These are phyloP conservation scores for Enhydra lutris DNA, from an alignment of 2,113 vertebrate species.

Conservation along the genomic window DNA sequence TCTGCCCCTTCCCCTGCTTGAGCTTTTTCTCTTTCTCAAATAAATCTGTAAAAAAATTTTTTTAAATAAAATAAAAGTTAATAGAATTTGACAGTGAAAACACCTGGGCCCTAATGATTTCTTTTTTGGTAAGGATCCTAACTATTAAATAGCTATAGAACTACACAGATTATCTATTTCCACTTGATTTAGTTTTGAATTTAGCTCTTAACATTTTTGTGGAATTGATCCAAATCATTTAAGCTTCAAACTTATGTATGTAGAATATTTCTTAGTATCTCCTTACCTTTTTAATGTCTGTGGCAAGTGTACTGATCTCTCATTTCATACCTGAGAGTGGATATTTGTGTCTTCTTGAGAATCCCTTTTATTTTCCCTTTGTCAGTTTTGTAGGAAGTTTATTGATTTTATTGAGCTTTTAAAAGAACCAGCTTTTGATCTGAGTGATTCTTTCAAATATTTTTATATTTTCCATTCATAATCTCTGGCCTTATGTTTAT, in stretches of 20 bases:
- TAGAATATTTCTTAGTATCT: neutral
- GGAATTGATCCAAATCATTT: neutral
- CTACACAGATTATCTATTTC: neutral
- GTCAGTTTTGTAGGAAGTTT: neutral
- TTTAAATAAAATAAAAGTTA: neutral
- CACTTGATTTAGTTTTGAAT: neutral
- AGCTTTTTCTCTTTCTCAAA: neutral
- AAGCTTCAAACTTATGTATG: neutral
- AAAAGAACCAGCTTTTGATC: neutral
- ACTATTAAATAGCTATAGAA: neutral
- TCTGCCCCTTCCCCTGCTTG: neutral
- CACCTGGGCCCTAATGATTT: neutral
- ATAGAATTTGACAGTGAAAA: neutral
- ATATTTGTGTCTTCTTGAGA: neutral
- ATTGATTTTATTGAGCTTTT: neutral
- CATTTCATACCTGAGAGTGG: neutral
- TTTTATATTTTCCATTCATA: neutral
- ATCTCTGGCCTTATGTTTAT: neutral
- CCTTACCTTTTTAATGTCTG: neutral
- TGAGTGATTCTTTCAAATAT: neutral
- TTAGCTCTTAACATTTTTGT: neutral
- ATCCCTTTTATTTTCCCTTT: neutral
- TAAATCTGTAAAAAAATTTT: neutral
- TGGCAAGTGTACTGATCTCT: neutral
- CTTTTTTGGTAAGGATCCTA: neutral